Percentiles rank a stretch among this genome's conserved stretches.
Evolutionary conservation across 2,113 vertebrate genomes (phyloP).

Genomic region (Neotragus pygmaeus): DNA sequence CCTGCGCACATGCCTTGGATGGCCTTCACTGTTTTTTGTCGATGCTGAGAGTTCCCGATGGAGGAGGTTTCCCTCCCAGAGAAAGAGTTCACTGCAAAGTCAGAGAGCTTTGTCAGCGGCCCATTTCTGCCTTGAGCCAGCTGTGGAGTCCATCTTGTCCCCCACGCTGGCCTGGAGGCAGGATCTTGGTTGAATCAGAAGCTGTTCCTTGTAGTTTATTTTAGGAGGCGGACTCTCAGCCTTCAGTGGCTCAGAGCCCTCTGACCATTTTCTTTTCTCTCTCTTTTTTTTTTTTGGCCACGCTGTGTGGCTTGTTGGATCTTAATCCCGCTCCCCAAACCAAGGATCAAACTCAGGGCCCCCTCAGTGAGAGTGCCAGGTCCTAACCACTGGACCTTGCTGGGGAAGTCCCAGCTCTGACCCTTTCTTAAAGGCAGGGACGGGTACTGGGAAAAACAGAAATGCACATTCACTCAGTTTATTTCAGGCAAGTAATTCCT

Average conservation of each 20-base stretch:
- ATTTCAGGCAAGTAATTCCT: neutral
- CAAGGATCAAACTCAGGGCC: neutral
- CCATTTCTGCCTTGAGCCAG: neutral
- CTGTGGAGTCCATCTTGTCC: neutral
- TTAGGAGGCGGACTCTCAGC: neutral
- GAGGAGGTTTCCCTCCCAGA: neutral
- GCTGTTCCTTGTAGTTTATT: neutral
- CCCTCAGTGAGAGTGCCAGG: neutral
- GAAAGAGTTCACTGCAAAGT: neutral
- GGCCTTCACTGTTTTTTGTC: neutral
- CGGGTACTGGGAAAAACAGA: neutral
- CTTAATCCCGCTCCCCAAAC: neutral
- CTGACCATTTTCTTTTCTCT: neutral
- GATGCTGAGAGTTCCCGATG: accelerated
- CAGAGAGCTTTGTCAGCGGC: neutral
- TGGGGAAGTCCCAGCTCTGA: neutral
- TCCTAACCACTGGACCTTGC: neutral
- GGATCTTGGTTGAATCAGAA: neutral
- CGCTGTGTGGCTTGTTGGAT: neutral
- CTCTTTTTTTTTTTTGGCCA: neutral
- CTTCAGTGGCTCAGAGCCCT: neutral
- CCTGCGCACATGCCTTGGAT: neutral
- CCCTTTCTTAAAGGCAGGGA: neutral
- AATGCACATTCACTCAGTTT: neutral
- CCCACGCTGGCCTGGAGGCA: neutral